Evolutionary conservation across 64 coral and sea anemone species (phyloP), one percentile per base, ranked within the genome.

Genomic region (Pocillopora verrucosa): DNA sequence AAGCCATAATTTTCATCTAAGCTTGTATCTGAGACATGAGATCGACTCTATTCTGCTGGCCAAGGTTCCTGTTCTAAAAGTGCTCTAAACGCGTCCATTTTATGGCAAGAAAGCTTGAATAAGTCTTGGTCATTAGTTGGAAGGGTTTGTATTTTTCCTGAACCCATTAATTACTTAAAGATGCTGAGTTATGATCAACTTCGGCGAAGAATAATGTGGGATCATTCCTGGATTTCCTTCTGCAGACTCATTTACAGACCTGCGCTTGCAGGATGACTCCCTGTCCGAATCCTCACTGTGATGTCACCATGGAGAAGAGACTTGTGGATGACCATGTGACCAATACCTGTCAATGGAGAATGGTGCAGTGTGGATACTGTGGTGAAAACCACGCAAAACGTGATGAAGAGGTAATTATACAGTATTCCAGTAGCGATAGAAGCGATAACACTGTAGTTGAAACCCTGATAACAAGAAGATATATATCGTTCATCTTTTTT

Each of bases 241-340:
- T 11, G 38, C 82, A 85, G 82, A 25, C 19, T 12, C 82, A 85
- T 72, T 22, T 85, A 30, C 82, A 72, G 64, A 72, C 37, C 82
- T 85, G 82, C 72, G 64, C 0, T 16, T 72, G 38, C 20, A 70
- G 70, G 45, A 57, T 85, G 25, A 59, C 72, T 13, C 19, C 9
- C 10, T 85, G 82, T 30, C 20, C 38, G 11, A 85, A 85, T 67
- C 64, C 11, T 36, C 82, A 57, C 17, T 85, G 82, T 22, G 16
- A 85, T 2, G 16, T 36, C 4, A 3, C 38, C n/a, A 37, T 85
- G 36, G 82, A 85, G 26, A 70, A 34, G 22, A 85, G 82, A 24
- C 82, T 70, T 14, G 37, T 85, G 63, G 64, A 85, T 24, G 45
- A 85, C 57, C 82, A 85, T 20, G 65, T 26, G 65, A 85, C 1